Percentiles rank a stretch among this genome's conserved stretches.
These are phyloP conservation scores for Tinea semifulvella DNA, from an alignment of 2,888 invertebrate genomes.

Conservation along the genomic window DNA sequence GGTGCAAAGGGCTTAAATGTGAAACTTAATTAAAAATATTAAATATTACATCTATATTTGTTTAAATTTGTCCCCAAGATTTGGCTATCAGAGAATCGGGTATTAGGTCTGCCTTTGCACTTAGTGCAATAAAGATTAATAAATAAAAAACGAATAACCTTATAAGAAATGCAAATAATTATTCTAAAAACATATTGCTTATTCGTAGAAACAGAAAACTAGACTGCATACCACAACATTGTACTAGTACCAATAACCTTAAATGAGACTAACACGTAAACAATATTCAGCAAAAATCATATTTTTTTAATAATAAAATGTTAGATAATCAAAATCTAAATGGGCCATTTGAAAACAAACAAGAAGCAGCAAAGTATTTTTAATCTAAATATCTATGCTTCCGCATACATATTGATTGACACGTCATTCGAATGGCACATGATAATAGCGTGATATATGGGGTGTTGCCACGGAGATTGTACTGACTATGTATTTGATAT, in stretches of 20 bases:
- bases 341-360: not conserved
- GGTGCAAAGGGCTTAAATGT: too few relatives aligned
- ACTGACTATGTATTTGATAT: constrained; percentile 2
- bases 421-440: constrained; percentile 6
- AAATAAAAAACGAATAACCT: too few relatives aligned
- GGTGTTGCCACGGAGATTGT: constrained; percentile 3
- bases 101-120: too few relatives aligned
- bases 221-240: too few relatives aligned
- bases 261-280: not conserved
- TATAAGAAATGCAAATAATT: too few relatives aligned
- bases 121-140: too few relatives aligned
- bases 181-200: too few relatives aligned
- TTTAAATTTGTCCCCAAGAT: too few relatives aligned
- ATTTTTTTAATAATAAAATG: not conserved
- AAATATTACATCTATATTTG: too few relatives aligned
- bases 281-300: not conserved
- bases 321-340: not conserved
- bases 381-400: not conserved
- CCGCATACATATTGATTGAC: constrained; percentile 1
- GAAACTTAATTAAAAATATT: too few relatives aligned
- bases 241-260: constrained; percentile 4
- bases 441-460: not conserved
- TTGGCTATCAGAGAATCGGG: too few relatives aligned
- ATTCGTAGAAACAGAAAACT: not conserved
- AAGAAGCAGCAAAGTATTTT: not conserved